Percentiles rank a stretch among this genome's conserved stretches.
Conservation (phyloP, 2,888 invertebrate species). For the Eremobia ochroleuca region DNA sequence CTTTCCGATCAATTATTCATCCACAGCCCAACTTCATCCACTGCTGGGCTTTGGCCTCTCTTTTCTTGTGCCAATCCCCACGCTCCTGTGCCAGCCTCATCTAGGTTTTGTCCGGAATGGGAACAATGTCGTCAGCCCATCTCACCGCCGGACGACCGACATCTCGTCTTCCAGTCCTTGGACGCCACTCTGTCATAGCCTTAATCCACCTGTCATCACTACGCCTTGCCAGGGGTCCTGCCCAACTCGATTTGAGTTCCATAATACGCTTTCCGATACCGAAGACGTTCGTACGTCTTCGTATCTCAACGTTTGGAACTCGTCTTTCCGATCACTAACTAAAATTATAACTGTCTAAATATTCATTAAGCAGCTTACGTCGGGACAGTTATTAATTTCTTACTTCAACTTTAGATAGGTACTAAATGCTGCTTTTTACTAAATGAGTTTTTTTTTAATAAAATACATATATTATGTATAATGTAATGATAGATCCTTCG, state of each 20-base stretch:
- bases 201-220: not conserved
- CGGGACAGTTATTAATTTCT: not conserved
- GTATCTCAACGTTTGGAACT: not conserved
- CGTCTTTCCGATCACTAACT: not conserved
- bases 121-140: not conserved
- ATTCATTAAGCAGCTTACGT: not conserved
- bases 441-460: constrained; percentile 17
- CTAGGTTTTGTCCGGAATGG: not conserved
- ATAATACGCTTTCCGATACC: not conserved
- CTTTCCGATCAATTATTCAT: not conserved
- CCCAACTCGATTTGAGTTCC: not conserved
- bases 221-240: not conserved
- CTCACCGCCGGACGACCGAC: not conserved
- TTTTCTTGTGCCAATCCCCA: not conserved
- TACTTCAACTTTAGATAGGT: not conserved
- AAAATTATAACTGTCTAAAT: not conserved
- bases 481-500: constrained; percentile 28
- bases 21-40: not conserved
- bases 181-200: not conserved
- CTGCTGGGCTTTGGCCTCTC: not conserved
- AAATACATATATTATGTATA: too few relatives aligned
- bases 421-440: not conserved
- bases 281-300: not conserved
- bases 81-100: not conserved
- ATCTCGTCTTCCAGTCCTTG: not conserved